Evolutionary conservation across 2,888 invertebrate genomes (phyloP).

Genomic region (Archaeoteleia sp.): DNA sequence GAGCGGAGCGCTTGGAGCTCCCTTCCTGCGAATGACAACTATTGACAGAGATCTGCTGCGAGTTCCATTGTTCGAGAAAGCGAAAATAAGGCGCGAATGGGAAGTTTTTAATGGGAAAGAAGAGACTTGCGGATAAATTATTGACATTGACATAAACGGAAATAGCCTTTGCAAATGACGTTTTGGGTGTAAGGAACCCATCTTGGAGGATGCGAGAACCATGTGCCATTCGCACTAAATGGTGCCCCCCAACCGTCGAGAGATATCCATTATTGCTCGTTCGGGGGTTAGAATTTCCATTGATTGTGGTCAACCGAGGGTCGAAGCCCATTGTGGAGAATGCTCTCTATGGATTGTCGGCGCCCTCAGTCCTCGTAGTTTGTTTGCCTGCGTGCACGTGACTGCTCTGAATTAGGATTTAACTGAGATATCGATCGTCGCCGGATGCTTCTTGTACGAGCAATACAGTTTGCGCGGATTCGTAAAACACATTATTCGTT

Average conservation of each 20-base stretch:
- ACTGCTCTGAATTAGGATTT: conserved; percentile 68
- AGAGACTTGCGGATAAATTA: too few species aligned
- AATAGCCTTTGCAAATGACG: conserved; percentile 16
- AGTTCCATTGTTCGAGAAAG: neutral
- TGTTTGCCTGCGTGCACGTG: conserved; percentile 67
- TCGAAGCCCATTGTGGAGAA: conserved; percentile 57
- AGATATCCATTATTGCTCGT: conserved; percentile 56
- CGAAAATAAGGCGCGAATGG: neutral
- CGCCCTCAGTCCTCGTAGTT: conserved; percentile 57
- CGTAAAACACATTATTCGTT: conserved; percentile 40
- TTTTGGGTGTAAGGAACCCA: conserved; percentile 23
- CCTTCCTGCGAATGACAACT: neutral
- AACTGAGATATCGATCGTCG: conserved; percentile 55
- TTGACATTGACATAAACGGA: too few species aligned
- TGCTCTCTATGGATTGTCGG: conserved; percentile 56
- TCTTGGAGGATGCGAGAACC: conserved; percentile 28
- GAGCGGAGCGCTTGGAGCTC: neutral
- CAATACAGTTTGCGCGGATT: conserved; percentile 40
- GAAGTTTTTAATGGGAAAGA: neutral
- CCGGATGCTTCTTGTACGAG: conserved; percentile 31
- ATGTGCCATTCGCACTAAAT: conserved; percentile 49
- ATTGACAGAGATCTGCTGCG: neutral
- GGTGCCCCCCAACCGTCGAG: conserved; percentile 33
- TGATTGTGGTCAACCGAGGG: conserved; percentile 61
- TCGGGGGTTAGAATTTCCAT: conserved; percentile 59